phyloP scores from a whole-genome alignment of 1,140 invertebrate genomes.

The Drosophila burlai region DNA sequence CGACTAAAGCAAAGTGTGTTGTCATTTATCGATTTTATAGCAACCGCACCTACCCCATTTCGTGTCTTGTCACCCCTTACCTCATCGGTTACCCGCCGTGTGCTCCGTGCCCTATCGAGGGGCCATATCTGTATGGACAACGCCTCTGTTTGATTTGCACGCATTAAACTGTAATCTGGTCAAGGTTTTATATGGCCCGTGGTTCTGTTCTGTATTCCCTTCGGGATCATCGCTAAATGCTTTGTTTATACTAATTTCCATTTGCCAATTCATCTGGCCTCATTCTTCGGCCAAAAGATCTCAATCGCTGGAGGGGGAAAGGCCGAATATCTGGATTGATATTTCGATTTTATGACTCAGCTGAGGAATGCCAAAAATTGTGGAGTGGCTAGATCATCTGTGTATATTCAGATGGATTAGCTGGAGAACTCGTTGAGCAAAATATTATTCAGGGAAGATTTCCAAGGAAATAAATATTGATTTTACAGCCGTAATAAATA shows the following conservation, averaged over 20 bases:
- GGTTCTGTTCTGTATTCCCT: slow-evolving; percentile 18
- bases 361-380: slow-evolving; percentile 11
- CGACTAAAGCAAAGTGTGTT: slow-evolving; percentile 71
- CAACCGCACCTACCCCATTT: slow-evolving; percentile 40
- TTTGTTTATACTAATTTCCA: slow-evolving; percentile 61
- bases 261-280: slow-evolving; percentile 32
- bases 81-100: slow-evolving; percentile 6
- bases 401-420: slow-evolving; percentile 1
- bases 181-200: slow-evolving; percentile 63
- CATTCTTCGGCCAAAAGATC: slow-evolving; percentile 15
- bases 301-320: slow-evolving; percentile 20
- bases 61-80: background rate
- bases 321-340: slow-evolving; percentile 51
- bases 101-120: slow-evolving; percentile 33
- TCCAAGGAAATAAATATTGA: background rate
- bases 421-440: background rate
- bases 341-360: slow-evolving; percentile 57
- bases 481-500: background rate
- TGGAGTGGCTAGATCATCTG: slow-evolving; percentile 17
- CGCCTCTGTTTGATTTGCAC: slow-evolving; percentile 76
- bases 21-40: slow-evolving; percentile 81
- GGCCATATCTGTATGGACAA: slow-evolving; percentile 59
- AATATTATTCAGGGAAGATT: background rate
- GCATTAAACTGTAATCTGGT: slow-evolving; percentile 77
- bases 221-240: slow-evolving; percentile 31